Percentiles rank a stretch among this genome's conserved stretches.
phyloP scores from a whole-genome alignment of 2,797 vertebrate genomes.

The Sebastes taczanowskii region DNA sequence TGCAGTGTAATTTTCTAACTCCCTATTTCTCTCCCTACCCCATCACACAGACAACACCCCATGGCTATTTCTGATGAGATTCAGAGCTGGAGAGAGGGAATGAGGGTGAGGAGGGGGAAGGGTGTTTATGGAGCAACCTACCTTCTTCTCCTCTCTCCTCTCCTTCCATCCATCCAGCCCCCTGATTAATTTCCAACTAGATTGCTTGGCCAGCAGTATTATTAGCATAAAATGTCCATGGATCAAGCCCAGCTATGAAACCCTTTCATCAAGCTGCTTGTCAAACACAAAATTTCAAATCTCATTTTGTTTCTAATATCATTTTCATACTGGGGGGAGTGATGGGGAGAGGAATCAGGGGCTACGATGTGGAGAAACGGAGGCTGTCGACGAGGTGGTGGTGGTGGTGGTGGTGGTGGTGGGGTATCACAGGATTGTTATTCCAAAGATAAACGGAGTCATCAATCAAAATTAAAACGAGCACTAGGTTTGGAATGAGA shows the following conservation, averaged over 20 bases:
- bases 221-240: conserved; percentile 89
- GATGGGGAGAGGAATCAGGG: conserved; percentile 47
- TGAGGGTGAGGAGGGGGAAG: conserved; percentile 54
- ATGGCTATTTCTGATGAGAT: conserved; percentile 88
- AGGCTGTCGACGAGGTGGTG: conserved; percentile 20
- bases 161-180: conserved; percentile 58
- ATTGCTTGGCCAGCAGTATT: conserved; percentile 82
- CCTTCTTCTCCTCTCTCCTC: conserved; percentile 41
- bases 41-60: conserved; percentile 86
- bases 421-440: conserved; percentile 62
- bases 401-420: not conserved
- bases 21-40: conserved; percentile 81
- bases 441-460: conserved; percentile 81
- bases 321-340: conserved; percentile 78
- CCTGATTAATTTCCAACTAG: conserved; percentile 87
- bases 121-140: conserved; percentile 75
- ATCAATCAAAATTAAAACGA: conserved; percentile 87
- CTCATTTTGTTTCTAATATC: conserved; percentile 90
- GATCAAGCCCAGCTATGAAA: conserved; percentile 84
- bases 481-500: conserved; percentile 61
- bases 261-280: conserved; percentile 87
- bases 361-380: conserved; percentile 30
- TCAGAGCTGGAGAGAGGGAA: conserved; percentile 69
- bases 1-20: conserved; percentile 85
- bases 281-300: conserved; percentile 89